Base-by-base conservation (phyloP, 2,113 vertebrate genomes). In the Thymallus thymallus region DNA sequence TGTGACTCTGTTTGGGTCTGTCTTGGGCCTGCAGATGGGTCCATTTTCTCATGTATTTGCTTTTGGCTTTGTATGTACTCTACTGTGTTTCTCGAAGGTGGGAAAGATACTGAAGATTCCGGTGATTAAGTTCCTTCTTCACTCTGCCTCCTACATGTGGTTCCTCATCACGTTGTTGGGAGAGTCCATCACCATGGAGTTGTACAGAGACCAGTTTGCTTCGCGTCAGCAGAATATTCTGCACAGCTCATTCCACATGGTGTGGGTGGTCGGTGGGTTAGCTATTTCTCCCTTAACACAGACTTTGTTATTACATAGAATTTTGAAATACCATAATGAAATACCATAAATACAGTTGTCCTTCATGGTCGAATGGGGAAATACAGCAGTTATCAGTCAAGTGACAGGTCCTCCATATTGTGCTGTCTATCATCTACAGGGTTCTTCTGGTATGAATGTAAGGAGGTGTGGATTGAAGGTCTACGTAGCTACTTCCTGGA, bases 371-470 rank as follows among this genome's bases (percentile, higher is more conserved):
- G 5, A 18, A 51, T 18, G 14, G 48, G 16, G 16, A 51, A 18
- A 16, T 55, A 18, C 13, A 55, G 20, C 51, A 41, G 13, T 14
- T 55, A 55, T 55, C 51, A 22, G n/a, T 55, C 18, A 6, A 55
- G 51, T 55, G 51, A 55, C 4, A 20, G 16, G 13, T 55, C 6
- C 14, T 73, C 68, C 0, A 16, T 18, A 46, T 13, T 22, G 0
- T 65, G 5, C 13, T 67, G 16, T 75, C 26, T 20, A 24, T 60
- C 55, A 58, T 23, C 1, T 71, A 0, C 62, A 97, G 96, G 96
- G 5, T 97, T 97, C 85, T 94, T 97, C 76, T 97, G 96, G 96
- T 95, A 93, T 1, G 95, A 97, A 84, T 96, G 95, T 80, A 97
- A 97, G 80, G 96, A 97, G 76, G 94, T 97, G 41, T 97, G 96